Base-by-base conservation (phyloP, 2,888 invertebrate genomes). In the Aromia moschata region DNA sequence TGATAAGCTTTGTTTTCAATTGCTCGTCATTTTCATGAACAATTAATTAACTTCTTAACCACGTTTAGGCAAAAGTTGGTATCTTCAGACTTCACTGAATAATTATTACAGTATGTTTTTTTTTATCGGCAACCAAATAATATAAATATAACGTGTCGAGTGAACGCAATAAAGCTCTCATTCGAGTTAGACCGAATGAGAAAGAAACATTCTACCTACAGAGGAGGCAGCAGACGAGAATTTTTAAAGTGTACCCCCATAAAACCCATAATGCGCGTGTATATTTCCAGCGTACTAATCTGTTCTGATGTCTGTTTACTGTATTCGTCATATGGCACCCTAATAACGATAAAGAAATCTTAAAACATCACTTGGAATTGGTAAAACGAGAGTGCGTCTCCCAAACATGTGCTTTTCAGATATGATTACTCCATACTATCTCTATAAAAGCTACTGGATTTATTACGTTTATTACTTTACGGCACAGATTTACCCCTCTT, bases 281-380 rank as follows among this genome's bases (percentile, higher is more conserved):
- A 55, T 66, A 60, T 58, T 60, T 60, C 60, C 36, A 64, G 44
- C 47, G 40, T 51, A 37, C 49, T 56, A 56, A 51, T 51, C 56
- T 51, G 41, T 67, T 64, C 58, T 56, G 53, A 67, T 61, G 74
- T 71, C 74, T 75, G 75, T 74, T 74, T 73, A 73, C 72, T 73
- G 71, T 73, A 73, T 70, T 71, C 73, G 69, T 74, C 75, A 75
- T 67, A 67, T 72, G 72, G 73, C 75, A 74, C 74, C 74, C 75
- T 70, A 62, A 70, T 74, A 73, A 74, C 69, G 75, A 75, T 75
- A 75, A 75, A 71, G 62, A 63, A 2, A 58, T 70, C 72, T 74
- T 71, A 69, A 71, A 71, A 70, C 71, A 68, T 68, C 74, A 70
- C 72, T 72, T 71, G 69, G 71, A 73, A 70, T 66, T 40, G 14